Conservation (phyloP, 2,113 vertebrate genomes). For the Scomber colias region DNA sequence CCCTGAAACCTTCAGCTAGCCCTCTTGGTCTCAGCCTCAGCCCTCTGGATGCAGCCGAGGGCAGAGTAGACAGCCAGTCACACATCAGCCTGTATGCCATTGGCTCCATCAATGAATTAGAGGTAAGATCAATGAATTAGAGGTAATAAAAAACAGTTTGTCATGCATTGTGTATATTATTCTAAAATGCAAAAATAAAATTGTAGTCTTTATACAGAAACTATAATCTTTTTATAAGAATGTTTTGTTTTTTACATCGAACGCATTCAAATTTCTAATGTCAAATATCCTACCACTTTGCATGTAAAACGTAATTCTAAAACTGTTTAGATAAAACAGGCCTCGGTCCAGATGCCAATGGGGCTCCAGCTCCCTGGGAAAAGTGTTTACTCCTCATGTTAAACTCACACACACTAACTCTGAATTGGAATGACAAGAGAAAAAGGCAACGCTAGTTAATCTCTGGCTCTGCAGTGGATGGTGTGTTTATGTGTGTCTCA, state of each 20-base stretch:
- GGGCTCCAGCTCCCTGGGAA: conserved; percentile 14
- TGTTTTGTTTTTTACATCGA: neutral
- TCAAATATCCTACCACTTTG: neutral
- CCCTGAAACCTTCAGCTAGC: conserved; percentile 81
- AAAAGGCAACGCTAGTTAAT: conserved; percentile 36
- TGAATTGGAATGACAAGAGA: conserved; percentile 16
- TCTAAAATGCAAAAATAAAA: no score
- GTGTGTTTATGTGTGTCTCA: neutral
- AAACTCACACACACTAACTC: conserved; percentile 25
- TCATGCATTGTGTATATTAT: no score
- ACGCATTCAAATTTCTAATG: neutral
- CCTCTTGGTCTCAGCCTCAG: conserved; percentile 84
- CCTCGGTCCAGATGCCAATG: conserved; percentile 18
- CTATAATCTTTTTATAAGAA: neutral
- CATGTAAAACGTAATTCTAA: conserved; percentile 15
- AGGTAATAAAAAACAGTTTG: conserved; percentile 83
- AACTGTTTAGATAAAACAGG: conserved; percentile 3
- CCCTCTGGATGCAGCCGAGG: conserved; percentile 78
- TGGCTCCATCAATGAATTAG: conserved; percentile 80
- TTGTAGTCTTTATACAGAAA: neutral
- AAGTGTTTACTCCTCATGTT: conserved; percentile 33
- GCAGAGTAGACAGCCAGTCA: conserved; percentile 77
- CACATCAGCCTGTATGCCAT: conserved; percentile 79
- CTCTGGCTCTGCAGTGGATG: neutral
- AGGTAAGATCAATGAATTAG: conserved; percentile 88